Conservation (phyloP, 2,113 vertebrate species). For the Pseudorhombus dupliciocellatus region DNA sequence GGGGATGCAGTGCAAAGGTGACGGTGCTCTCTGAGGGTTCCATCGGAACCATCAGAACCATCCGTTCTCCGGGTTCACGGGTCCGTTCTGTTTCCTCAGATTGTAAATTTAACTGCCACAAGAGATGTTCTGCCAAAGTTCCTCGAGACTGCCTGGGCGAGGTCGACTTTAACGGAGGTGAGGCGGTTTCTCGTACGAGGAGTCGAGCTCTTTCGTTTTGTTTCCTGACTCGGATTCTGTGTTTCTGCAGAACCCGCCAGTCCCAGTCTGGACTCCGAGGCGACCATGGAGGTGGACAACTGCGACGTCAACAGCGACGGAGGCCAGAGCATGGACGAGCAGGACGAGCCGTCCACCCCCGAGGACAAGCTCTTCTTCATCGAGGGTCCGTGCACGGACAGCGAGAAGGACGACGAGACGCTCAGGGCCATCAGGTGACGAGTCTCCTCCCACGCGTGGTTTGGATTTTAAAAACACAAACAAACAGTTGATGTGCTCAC, state of each 20-base stretch:
- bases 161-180: slow-evolving; percentile 93
- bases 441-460: background rate
- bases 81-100: slow-evolving; percentile 76
- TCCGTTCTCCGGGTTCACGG: background rate
- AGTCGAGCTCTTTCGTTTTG: too few species aligned
- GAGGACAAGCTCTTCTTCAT: slow-evolving; percentile 91
- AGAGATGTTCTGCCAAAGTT: slow-evolving; percentile 93
- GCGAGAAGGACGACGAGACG: slow-evolving; percentile 89
- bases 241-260: slow-evolving; percentile 84
- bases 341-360: slow-evolving; percentile 86
- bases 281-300: slow-evolving; percentile 91
- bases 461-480: too few species aligned
- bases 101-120: slow-evolving; percentile 97
- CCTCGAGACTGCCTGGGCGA: slow-evolving; percentile 94
- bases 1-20: slow-evolving; percentile 98
- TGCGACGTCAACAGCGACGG: slow-evolving; percentile 85
- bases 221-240: background rate
- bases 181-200: slow-evolving; percentile 23
- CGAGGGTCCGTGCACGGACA: slow-evolving; percentile 86
- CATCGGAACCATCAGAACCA: background rate
- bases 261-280: slow-evolving; percentile 86
- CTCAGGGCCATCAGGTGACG: slow-evolving; percentile 88
- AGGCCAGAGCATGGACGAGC: slow-evolving; percentile 84
- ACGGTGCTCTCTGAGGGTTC: background rate
- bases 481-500: too few species aligned